Percentiles rank a stretch among this genome's conserved stretches.
phyloP scores from a whole-genome alignment of 2,113 vertebrate genomes.

The Gnathonemus longibarbis region DNA sequence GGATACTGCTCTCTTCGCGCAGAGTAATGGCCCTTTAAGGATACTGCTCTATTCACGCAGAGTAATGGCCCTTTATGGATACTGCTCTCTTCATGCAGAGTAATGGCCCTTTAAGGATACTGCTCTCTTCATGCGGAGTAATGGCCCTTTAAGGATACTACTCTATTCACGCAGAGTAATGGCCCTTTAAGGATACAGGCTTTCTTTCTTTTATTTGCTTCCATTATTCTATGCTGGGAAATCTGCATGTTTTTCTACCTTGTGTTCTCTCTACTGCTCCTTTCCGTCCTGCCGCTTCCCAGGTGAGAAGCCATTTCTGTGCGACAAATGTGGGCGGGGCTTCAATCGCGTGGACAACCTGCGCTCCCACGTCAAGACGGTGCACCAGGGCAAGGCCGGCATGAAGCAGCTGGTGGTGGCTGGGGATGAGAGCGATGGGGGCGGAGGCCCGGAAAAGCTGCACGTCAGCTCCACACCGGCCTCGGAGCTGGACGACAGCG shows the following conservation, averaged over 20 bases:
- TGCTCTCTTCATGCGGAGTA: too few species aligned
- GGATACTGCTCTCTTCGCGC: too few species aligned
- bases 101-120: too few species aligned
- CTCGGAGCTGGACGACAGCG: constrained; percentile 55
- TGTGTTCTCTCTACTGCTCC: neutral
- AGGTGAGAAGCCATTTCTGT: constrained; percentile 95
- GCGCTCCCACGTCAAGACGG: constrained; percentile 92
- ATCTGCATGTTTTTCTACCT: neutral
- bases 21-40: too few species aligned
- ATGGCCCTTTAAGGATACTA: too few species aligned
- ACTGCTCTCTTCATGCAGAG: too few species aligned
- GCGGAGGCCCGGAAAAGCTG: constrained; percentile 44
- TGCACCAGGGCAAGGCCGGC: constrained; percentile 90
- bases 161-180: too few species aligned
- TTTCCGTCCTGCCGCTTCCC: neutral
- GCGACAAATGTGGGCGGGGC: constrained; percentile 90
- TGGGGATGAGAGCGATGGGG: constrained; percentile 45
- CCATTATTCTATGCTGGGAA: neutral
- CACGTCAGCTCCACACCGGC: constrained; percentile 28
- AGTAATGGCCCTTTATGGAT: too few species aligned
- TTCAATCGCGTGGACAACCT: constrained; percentile 97
- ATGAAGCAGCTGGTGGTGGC: constrained; percentile 79
- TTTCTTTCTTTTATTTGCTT: neutral
- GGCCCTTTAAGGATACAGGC: neutral
- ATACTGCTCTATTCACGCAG: too few species aligned